phyloP scores from a whole-genome alignment of 2,797 vertebrate genomes.

The Phyllotis vaccarum region DNA sequence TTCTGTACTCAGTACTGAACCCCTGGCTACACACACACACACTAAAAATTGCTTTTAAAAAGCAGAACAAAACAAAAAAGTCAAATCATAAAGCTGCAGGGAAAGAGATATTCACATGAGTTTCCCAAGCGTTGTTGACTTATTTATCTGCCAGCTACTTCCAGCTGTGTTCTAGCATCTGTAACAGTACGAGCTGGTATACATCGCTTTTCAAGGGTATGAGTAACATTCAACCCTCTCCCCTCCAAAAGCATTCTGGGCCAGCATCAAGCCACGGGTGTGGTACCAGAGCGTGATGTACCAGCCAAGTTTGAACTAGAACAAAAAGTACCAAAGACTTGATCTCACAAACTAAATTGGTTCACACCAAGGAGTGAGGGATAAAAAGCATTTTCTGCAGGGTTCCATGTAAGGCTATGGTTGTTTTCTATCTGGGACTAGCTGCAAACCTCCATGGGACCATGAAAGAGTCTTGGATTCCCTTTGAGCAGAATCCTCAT shows the following conservation, averaged over 20 bases:
- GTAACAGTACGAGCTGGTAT: neutral
- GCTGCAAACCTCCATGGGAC: neutral
- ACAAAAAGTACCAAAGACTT: slow-evolving; percentile 72
- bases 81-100: neutral
- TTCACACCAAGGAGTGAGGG: slow-evolving; percentile 66
- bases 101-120: slow-evolving; percentile 41
- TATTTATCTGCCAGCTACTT: slow-evolving; percentile 25
- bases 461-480: neutral
- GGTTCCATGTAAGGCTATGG: neutral
- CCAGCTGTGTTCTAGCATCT: slow-evolving; percentile 50
- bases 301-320: slow-evolving; percentile 58
- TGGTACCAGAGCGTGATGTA: slow-evolving; percentile 61
- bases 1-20: neutral
- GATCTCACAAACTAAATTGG: slow-evolving; percentile 71
- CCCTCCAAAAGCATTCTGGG: slow-evolving; percentile 25
- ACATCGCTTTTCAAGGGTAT: neutral
- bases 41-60: neutral
- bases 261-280: slow-evolving; percentile 7
- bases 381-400: slow-evolving; percentile 45
- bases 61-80: neutral
- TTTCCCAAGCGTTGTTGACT: neutral
- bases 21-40: neutral
- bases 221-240: neutral
- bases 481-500: neutral
- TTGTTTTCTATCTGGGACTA: neutral